These are phyloP conservation scores for Sebastolobus alascanus DNA, from an alignment of 2,797 vertebrate species.

Conservation along the genomic window DNA sequence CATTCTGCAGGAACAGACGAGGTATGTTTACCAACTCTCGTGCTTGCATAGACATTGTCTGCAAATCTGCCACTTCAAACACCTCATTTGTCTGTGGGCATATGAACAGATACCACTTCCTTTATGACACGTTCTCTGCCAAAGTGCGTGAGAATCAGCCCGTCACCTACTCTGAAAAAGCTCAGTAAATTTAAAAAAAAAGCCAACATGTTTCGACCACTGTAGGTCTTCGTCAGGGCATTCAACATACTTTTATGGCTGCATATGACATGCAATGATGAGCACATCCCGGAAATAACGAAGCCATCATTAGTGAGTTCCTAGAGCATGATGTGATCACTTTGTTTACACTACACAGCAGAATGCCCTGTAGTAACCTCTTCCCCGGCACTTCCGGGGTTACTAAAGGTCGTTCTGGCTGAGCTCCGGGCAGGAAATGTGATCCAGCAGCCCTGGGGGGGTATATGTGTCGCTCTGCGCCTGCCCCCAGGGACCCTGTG, in stretches of 20 bases:
- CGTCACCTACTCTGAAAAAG: background rate
- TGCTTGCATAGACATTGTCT: background rate
- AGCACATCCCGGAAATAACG: constrained; percentile 6
- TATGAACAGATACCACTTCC: background rate
- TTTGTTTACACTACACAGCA: constrained; percentile 56
- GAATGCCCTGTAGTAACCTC: constrained; percentile 93
- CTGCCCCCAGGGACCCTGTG: constrained; percentile 52
- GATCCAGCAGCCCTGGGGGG: constrained; percentile 68
- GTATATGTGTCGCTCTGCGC: constrained; percentile 38
- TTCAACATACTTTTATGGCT: background rate
- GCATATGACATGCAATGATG: background rate
- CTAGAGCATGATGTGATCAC: constrained; percentile 41
- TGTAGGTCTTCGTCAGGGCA: too few relatives aligned
- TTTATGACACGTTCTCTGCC: background rate
- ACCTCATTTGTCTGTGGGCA: background rate
- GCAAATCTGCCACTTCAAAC: background rate
- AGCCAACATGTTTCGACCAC: too few relatives aligned
- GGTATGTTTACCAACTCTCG: constrained; percentile 78
- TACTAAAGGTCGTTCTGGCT: constrained; percentile 90
- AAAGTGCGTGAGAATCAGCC: background rate
- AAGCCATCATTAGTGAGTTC: background rate
- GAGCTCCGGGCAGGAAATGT: constrained; percentile 79
- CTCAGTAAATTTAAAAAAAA: too few relatives aligned
- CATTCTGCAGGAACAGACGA: constrained; percentile 97
- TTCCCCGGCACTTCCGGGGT: constrained; percentile 78